Conservation (phyloP, 1,140 invertebrate species). For the Teleogryllus occipitalis region DNA sequence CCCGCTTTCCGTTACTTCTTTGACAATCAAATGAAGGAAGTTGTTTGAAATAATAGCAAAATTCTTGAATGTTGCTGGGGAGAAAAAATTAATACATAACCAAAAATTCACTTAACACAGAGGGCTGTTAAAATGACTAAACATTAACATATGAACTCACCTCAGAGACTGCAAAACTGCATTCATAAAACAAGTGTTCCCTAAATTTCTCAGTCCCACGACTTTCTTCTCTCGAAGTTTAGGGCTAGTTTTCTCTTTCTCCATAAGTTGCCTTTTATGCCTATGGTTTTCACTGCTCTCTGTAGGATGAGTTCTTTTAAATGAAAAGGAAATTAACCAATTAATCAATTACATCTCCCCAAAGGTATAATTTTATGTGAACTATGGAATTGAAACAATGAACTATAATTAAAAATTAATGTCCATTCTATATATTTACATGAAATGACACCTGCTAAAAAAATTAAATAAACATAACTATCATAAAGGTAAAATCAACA, state of each 20-base stretch:
- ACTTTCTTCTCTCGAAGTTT: constrained; percentile 52
- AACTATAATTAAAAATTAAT: background rate
- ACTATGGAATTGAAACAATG: background rate
- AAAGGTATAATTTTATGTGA: background rate
- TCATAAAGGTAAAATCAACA: no score
- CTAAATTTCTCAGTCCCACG: constrained; percentile 72
- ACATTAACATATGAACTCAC: constrained; percentile 30
- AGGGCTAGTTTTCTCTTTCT: constrained; percentile 34
- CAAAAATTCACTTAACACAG: background rate
- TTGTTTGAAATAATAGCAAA: constrained; percentile 73
- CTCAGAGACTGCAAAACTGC: constrained; percentile 75
- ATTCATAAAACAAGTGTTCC: constrained; percentile 87
- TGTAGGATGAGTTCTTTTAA: constrained; percentile 25
- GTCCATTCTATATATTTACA: background rate
- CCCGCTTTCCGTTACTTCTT: constrained; percentile 40
- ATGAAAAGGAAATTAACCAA: background rate
- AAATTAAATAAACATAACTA: no score
- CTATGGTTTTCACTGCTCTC: constrained; percentile 28
- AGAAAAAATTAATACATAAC: constrained; percentile 28
- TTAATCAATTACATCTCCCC: background rate
- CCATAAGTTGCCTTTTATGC: constrained; percentile 29
- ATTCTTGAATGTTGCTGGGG: constrained; percentile 69
- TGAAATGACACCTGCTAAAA: background rate
- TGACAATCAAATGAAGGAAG: constrained; percentile 60
- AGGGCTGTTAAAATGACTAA: no score